Percentiles rank a stretch among this genome's conserved stretches.
Evolutionary conservation across 2,113 vertebrate genomes (phyloP).

Genomic region (Leuciscus idus): DNA sequence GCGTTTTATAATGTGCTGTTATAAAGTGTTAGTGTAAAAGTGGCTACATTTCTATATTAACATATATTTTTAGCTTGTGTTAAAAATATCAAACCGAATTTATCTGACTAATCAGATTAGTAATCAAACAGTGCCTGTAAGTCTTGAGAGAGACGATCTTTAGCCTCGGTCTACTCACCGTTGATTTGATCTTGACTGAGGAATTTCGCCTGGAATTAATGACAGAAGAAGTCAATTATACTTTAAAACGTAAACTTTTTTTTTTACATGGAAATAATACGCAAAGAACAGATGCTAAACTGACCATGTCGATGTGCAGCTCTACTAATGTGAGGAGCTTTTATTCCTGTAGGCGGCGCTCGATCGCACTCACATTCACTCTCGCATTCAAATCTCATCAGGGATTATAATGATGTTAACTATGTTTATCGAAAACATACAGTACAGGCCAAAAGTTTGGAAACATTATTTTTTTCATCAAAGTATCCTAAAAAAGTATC

Average conservation of each 20-base stretch:
- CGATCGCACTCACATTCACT: background rate
- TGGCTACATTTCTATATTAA: background rate
- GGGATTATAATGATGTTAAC: too few species aligned
- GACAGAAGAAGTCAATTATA: background rate
- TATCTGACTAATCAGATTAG: background rate
- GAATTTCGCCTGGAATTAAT: slow-evolving; percentile 82
- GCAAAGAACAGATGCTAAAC: background rate
- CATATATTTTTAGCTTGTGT: background rate
- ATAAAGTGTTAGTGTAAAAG: background rate
- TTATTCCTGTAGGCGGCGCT: background rate
- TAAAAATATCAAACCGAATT: background rate
- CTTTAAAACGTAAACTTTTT: background rate
- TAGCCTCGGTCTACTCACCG: slow-evolving; percentile 71
- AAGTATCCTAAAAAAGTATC: too few species aligned
- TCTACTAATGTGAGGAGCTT: background rate
- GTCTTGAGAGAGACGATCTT: background rate
- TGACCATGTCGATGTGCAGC: background rate
- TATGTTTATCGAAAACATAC: background rate
- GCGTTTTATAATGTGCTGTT: background rate
- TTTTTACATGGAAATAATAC: background rate
- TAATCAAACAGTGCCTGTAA: background rate
- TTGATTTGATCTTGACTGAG: slow-evolving; percentile 90
- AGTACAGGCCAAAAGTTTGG: too few species aligned
- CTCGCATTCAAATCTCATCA: background rate
- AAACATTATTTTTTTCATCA: too few species aligned